These are phyloP conservation scores for Drosophila rubida DNA, from an alignment of 2,888 invertebrate genomes.

Conservation along the genomic window DNA sequence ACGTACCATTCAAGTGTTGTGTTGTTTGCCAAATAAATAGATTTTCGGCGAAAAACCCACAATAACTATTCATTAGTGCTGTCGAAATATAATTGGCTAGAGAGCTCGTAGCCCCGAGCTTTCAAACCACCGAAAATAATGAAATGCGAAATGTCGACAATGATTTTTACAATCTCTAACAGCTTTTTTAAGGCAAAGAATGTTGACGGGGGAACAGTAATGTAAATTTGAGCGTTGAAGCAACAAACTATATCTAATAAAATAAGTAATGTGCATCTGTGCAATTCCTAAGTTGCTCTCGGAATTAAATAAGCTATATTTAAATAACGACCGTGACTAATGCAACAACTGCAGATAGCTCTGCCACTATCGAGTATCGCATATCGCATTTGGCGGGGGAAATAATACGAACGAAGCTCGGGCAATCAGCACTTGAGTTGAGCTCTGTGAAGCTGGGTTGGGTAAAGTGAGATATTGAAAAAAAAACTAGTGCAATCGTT, in stretches of 20 bases:
- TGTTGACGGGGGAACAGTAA: not conserved
- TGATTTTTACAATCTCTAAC: not conserved
- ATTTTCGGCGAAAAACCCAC: conserved; percentile 23
- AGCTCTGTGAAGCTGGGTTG: too few relatives aligned
- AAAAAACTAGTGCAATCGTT: too few relatives aligned
- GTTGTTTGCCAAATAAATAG: conserved; percentile 19
- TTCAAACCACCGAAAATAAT: not conserved
- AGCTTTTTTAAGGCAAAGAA: not conserved
- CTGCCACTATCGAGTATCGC: not conserved
- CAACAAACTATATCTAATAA: too few relatives aligned
- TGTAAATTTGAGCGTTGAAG: too few relatives aligned
- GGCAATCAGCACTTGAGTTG: conserved; percentile 15
- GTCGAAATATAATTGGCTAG: conserved; percentile 32
- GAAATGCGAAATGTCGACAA: not conserved
- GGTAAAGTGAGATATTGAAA: too few relatives aligned
- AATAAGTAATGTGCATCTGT: too few relatives aligned
- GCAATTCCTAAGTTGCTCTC: not conserved
- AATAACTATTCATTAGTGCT: conserved; percentile 23
- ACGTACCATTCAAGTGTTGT: conserved; percentile 22
- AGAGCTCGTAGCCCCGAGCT: not conserved
- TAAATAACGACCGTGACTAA: conserved; percentile 13
- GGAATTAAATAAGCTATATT: conserved; percentile 1
- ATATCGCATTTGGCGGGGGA: conserved; percentile 1
- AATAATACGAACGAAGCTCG: not conserved
- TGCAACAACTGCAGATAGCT: conserved; percentile 12